Evolutionary conservation across 2,888 invertebrate genomes (phyloP).

Genomic region (Plutella xylostella): DNA sequence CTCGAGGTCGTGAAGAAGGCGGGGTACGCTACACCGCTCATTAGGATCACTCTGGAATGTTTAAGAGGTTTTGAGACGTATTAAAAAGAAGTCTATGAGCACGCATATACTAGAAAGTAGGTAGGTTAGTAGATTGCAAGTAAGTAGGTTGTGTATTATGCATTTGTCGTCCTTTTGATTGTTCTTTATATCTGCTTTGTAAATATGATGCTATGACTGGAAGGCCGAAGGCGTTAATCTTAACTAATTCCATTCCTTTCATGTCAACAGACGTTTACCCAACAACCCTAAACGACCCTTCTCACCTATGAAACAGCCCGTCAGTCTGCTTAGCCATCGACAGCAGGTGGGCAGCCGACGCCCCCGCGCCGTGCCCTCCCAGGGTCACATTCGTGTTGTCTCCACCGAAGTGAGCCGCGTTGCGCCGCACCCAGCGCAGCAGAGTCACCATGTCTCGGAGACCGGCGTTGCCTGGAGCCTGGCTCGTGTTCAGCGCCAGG

Average conservation of each 20-base stretch:
- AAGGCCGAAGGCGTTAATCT: too few species aligned
- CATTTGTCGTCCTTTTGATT: too few species aligned
- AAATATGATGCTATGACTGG: too few species aligned
- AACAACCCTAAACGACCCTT: too few species aligned
- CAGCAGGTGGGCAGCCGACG: constrained; percentile 38
- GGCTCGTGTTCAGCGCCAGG: constrained; percentile 39
- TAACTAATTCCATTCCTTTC: too few species aligned
- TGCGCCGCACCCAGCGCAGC: constrained; percentile 48
- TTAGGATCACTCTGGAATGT: constrained; percentile 43
- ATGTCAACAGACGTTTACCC: too few species aligned
- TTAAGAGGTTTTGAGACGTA: too few species aligned
- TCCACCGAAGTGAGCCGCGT: constrained; percentile 48
- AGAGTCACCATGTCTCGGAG: constrained; percentile 52
- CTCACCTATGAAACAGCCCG: constrained; percentile 45
- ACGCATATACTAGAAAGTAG: too few species aligned
- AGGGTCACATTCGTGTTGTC: constrained; percentile 48
- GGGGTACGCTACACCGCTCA: constrained; percentile 44
- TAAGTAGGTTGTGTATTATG: too few species aligned
- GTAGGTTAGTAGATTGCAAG: too few species aligned
- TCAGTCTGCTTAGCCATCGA: constrained; percentile 38
- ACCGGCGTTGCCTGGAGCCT: constrained; percentile 56
- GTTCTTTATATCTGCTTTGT: too few species aligned
- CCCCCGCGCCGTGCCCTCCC: constrained; percentile 57
- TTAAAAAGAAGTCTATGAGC: too few species aligned
- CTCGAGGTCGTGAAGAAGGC: constrained; percentile 40